Conservation (phyloP, 2,888 invertebrate species). For the Ganaspis brasiliensis region DNA sequence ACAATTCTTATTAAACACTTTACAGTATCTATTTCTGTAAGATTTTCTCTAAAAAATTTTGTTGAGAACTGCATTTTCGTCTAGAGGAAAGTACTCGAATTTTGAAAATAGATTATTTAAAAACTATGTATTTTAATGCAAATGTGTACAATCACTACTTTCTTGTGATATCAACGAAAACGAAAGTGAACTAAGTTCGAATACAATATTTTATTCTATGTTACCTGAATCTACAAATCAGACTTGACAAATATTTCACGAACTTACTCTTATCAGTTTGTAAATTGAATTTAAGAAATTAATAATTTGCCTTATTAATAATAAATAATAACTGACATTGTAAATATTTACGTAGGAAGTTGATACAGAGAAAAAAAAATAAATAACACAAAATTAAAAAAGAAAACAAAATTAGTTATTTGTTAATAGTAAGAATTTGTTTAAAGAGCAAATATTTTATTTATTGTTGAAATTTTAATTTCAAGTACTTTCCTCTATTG, state of each 20-base stretch:
- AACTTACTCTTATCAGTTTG: too few relatives aligned
- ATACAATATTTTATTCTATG: background rate
- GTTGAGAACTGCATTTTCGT: constrained; percentile 14
- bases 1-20: background rate
- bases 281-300: background rate
- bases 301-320: background rate
- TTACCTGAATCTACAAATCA: background rate
- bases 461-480: too few relatives aligned
- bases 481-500: constrained; percentile 2
- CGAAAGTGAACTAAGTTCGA: constrained; percentile 23
- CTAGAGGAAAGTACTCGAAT: constrained; percentile 27
- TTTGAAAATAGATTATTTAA: background rate
- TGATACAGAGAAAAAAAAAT: too few relatives aligned
- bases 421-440: too few relatives aligned
- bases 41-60: background rate
- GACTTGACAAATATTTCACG: background rate
- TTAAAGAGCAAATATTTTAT: too few relatives aligned
- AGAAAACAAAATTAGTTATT: background rate
- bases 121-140: background rate
- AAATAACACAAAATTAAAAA: background rate
- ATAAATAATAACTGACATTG: background rate
- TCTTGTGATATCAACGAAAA: constrained; percentile 1
- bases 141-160: constrained; percentile 19
- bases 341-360: background rate
- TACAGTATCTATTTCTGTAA: constrained; percentile 19